A percentile compares a stretch with the other conserved stretches of the same genome.
These are phyloP conservation scores for Tokudaia muenninki DNA, from an alignment of 2,797 vertebrate species.

Conservation along the genomic window DNA sequence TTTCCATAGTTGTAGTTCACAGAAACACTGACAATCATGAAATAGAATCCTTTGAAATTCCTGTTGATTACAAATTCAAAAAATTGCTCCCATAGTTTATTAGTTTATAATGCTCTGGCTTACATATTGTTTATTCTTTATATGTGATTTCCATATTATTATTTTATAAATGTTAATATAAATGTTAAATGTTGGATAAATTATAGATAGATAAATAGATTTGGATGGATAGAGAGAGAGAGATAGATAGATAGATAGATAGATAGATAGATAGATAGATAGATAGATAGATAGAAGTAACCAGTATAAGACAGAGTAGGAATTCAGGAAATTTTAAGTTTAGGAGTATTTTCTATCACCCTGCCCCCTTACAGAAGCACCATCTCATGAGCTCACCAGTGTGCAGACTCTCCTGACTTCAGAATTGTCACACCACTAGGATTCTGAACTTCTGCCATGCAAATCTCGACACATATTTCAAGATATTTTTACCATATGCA, in stretches of 20 bases:
- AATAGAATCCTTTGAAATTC: not conserved
- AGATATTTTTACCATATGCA: not conserved
- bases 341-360: not conserved
- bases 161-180: not conserved
- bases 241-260: not conserved
- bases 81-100: conserved; percentile 24
- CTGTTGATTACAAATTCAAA: not conserved
- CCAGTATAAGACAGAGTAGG: not conserved
- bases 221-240: not conserved
- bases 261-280: not conserved
- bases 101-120: conserved; percentile 1
- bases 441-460: not conserved
- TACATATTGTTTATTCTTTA: not conserved
- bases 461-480: not conserved
- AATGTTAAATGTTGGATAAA: not conserved
- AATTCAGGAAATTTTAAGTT: not conserved
- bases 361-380: fast-evolving
- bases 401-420: not conserved
- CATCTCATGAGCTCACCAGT: not conserved
- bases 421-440: not conserved
- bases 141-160: not conserved
- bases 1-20: not conserved
- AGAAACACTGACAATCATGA: not conserved
- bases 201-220: not conserved
- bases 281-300: not conserved